Conservation (phyloP, 1,140 invertebrate genomes). For the Drosophila subobscura region DNA sequence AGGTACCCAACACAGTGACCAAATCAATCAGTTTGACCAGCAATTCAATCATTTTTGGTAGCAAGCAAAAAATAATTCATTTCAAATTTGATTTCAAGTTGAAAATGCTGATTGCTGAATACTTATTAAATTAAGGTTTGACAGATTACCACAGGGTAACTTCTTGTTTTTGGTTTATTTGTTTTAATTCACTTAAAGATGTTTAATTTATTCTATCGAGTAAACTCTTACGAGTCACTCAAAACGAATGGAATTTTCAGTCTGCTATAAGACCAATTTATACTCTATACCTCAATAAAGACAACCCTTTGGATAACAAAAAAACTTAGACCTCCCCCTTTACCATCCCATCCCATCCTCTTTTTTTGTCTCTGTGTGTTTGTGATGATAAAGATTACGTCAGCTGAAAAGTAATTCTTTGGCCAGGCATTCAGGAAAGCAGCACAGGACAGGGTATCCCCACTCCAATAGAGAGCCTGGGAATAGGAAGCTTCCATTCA, state of each 20-base stretch:
- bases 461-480: slow-evolving; percentile 8
- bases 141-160: too few relatives aligned
- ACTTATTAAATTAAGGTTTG: too few relatives aligned
- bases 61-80: too few relatives aligned
- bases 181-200: too few relatives aligned
- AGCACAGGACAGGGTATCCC: slow-evolving; percentile 32
- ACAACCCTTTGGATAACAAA: not conserved
- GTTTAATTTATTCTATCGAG: too few relatives aligned
- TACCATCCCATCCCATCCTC: not conserved
- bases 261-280: slow-evolving; percentile 16
- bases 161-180: too few relatives aligned
- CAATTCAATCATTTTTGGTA: too few relatives aligned
- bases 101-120: too few relatives aligned
- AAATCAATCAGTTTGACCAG: too few relatives aligned
- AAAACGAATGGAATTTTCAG: slow-evolving; percentile 20
- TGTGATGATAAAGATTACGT: slow-evolving; percentile 77
- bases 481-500: slow-evolving; percentile 60
- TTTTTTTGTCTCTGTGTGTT: slow-evolving; percentile 39
- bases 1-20: too few relatives aligned
- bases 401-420: slow-evolving; percentile 82
- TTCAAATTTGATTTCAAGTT: too few relatives aligned
- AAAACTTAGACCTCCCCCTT: not conserved
- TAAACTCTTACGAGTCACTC: slow-evolving; percentile 4
- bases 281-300: slow-evolving; percentile 19
- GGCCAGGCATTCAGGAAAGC: slow-evolving; percentile 51